Evolutionary conservation across 2,888 invertebrate species (phyloP).

Genomic region (Philonicus albiceps): DNA sequence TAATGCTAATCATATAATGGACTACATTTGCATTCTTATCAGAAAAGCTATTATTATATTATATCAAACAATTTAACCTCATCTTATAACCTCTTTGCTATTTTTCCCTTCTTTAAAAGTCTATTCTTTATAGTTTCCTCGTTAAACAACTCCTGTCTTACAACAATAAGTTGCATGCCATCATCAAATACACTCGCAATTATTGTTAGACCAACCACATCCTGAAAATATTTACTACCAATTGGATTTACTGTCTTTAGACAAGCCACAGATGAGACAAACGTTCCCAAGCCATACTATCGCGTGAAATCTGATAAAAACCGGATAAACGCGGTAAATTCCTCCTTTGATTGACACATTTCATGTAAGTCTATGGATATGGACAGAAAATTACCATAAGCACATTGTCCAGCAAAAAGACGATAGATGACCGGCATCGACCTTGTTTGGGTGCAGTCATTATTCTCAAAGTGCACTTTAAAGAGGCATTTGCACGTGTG

Average conservation of each 20-base stretch:
- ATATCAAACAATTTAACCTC: too few relatives aligned
- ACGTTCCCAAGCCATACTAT: not conserved
- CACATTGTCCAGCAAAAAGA: not conserved
- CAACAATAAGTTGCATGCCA: not conserved
- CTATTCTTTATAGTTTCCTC: too few relatives aligned
- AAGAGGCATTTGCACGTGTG: slow-evolving; percentile 29
- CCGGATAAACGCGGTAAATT: not conserved
- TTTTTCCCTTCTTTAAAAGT: too few relatives aligned
- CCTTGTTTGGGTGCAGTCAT: slow-evolving; percentile 5
- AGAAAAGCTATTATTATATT: too few relatives aligned
- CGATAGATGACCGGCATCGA: not conserved
- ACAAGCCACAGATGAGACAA: not conserved
- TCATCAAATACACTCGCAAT: not conserved
- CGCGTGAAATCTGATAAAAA: not conserved
- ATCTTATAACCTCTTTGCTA: too few relatives aligned
- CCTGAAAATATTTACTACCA: not conserved
- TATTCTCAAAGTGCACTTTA: slow-evolving; percentile 11
- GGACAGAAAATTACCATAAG: not conserved
- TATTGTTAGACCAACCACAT: not conserved
- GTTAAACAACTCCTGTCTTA: too few relatives aligned
- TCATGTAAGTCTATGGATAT: not conserved
- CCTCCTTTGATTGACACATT: not conserved
- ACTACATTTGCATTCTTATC: too few relatives aligned
- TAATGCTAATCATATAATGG: too few relatives aligned
- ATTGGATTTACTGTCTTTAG: not conserved